A percentile compares a stretch with the other conserved stretches of the same genome.
phyloP scores from a whole-genome alignment of 2,113 vertebrate species.

The Antigone vipio region DNA sequence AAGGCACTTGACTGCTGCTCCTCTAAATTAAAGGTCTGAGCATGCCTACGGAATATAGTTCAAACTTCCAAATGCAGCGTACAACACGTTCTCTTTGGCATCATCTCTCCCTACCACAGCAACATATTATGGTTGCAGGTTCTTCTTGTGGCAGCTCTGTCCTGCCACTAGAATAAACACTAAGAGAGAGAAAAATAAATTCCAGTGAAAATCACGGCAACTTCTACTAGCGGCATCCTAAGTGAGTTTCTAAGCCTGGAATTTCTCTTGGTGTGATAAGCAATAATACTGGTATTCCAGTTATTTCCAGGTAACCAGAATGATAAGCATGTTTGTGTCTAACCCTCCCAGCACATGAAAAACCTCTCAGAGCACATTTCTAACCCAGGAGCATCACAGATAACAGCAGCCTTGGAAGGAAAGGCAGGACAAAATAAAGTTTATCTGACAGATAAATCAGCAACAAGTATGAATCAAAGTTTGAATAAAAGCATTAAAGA shows the following conservation, averaged over 20 bases:
- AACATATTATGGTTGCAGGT: background rate
- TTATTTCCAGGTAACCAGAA: background rate
- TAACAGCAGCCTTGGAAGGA: background rate
- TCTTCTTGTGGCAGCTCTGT: background rate
- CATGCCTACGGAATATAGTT: background rate
- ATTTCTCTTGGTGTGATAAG: background rate
- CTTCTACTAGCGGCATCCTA: background rate
- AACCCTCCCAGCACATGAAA: background rate
- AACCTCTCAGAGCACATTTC: background rate
- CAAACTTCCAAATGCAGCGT: background rate
- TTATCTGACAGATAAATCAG: background rate
- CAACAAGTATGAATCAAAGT: background rate
- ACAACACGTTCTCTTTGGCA: background rate
- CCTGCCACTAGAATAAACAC: background rate
- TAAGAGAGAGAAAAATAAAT: background rate
- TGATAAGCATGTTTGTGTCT: background rate
- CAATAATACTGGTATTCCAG: background rate
- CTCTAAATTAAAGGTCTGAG: background rate
- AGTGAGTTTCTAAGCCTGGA: background rate
- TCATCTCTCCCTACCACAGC: background rate
- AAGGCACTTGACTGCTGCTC: background rate
- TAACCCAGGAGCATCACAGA: background rate
- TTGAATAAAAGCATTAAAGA: background rate
- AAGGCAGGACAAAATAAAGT: background rate
- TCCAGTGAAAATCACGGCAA: background rate